phyloP scores from a whole-genome alignment of 2,113 vertebrate species.

The Eclectus roratus region DNA sequence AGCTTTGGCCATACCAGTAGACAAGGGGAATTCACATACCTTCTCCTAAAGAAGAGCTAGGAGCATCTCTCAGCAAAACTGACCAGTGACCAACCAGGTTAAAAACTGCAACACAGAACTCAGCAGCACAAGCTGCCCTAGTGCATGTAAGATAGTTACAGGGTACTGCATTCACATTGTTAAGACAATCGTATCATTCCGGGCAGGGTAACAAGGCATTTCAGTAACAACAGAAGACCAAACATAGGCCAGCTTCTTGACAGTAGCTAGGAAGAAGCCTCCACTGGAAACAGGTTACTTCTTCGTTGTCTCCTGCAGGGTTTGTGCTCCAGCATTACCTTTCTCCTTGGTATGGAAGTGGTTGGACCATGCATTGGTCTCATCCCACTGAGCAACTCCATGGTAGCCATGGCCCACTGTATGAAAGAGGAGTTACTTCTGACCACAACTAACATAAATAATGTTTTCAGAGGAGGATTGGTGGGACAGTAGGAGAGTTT shows the following conservation, averaged over 20 bases:
- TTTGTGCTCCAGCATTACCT: not conserved
- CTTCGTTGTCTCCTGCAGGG: not conserved
- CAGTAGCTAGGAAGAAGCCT: not conserved
- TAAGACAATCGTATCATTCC: not conserved
- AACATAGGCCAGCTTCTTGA: not conserved
- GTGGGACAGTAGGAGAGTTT: not conserved
- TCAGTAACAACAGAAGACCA: not conserved
- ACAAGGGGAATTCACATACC: not conserved
- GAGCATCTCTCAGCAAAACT: not conserved
- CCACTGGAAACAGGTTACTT: not conserved
- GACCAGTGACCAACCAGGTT: not conserved
- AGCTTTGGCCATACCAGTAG: not conserved
- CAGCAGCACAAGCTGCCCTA: accelerated
- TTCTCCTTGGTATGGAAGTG: not conserved
- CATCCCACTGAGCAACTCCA: not conserved
- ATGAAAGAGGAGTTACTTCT: not conserved
- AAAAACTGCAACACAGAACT: not conserved
- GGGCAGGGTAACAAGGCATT: not conserved
- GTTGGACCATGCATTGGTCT: not conserved
- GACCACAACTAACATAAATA: not conserved
- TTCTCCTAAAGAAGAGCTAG: not conserved
- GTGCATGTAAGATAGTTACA: not conserved
- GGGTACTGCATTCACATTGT: not conserved
- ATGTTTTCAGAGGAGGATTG: not conserved
- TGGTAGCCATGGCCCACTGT: not conserved